Evolutionary conservation across 1,140 invertebrate species (phyloP), one percentile per base, ranked within the genome.

Genomic region (Steinernema khuongi): DNA sequence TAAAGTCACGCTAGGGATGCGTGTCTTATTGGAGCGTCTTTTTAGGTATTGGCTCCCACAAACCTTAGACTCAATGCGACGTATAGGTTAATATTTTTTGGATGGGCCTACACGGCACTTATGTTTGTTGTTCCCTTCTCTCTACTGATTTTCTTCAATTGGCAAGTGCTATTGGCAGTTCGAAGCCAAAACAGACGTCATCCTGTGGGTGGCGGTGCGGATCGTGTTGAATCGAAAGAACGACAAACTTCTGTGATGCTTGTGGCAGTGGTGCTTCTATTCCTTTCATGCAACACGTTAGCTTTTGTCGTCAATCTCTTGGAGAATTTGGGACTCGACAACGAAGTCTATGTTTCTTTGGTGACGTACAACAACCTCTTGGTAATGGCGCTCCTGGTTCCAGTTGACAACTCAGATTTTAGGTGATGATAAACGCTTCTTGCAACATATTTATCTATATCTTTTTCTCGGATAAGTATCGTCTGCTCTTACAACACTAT

Each of bases 401-500:
- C 26, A 26, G 18, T 26, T 19, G 41, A 14, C 50, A 33, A 28
- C 0, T 0, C 18, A 1, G 30, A 17, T 74, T 77, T 31, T 73
- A 80, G 80, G 81, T 83, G 0, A 82, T 82, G 18, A 67, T 81
- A 26, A 81, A 81, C 43, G 77, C 80, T 1, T 79, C 82, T 1
- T 83, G 78, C 71, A 84, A 84, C 74, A 82, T 84, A 31, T 84
- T 84, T 68, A 81, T 84, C 31, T 84, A 85, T 75, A 83, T 85
- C 66, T 73, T 85, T 1, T 84, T 84, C 75, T 80, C 78, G 17
- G 82, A 85, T 29, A 81, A 81, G 60, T 84, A 84, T 68, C 74
- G 82, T 43, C 66, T 79, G n/a, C 80, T 84, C 18, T 31, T 84
- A 17, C 75, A 75, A 26, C 75, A 80, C 44, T 85, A 84, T 72